Evolutionary conservation across 2,797 vertebrate genomes (phyloP), one percentile per base, ranked within the genome.

Genomic region (Salarias fasciatus): DNA sequence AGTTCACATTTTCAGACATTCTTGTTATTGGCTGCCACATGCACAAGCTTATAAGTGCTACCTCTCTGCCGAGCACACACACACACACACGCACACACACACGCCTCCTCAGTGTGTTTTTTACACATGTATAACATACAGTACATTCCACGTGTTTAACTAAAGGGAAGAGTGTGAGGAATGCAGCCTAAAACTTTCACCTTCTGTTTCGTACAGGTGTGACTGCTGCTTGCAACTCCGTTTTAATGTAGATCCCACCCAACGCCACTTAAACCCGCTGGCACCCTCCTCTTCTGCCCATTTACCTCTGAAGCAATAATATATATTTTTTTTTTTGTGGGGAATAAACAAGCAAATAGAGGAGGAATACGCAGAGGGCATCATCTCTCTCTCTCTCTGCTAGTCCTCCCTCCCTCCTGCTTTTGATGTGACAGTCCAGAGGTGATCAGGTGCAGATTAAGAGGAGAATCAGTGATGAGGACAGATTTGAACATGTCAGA

Each of bases 401-500:
- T 28, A 40, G 64, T 24, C 18, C 18, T 24, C 45, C 76, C 18
- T 24, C 45, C 76, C 41, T 45, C 42, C 35, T 44, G 38, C 43
- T 57, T 73, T 77, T 79, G 77, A 77, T 80, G 72, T 77, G 84
- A 80, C 82, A 83, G 63, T 77, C 53, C 24, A 38, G 72, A 79
- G 77, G 72, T 80, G 70, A 88, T 86, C 70, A 79, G 67, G 70
- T 77, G 63, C 79, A 87, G 85, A 89, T 88, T 83, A 85, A 78
- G 72, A 47, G 66, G 49, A 78, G 81, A 81, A 80, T 77, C 73
- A 70, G 63, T 82, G 73, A 85, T 83, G 72, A 83, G 75, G 72
- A 88, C 92, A 88, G 87, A 92, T 91, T 86, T 70, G 68, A 90
- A 92, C 92, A 85, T 89, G 92, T 89, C 72, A 74, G 24, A 57